Percentiles rank a stretch among this genome's conserved stretches.
These are phyloP conservation scores for Diachasma alloeum DNA, from an alignment of 1,140 invertebrate genomes.

Conservation along the genomic window DNA sequence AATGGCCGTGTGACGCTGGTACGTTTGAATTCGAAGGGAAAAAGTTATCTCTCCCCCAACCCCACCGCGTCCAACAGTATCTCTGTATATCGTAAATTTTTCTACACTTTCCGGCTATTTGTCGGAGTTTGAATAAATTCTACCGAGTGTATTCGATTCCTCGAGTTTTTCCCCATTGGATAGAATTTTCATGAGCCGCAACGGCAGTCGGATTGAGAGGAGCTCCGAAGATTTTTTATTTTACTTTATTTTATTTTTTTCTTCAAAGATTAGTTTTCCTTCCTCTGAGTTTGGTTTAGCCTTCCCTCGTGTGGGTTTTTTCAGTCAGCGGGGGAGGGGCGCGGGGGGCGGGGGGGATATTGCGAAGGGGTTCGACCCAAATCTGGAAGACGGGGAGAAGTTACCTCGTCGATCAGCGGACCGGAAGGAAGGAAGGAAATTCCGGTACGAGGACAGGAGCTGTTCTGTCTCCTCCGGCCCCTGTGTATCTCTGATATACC, in stretches of 20 bases:
- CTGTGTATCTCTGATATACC: conserved; percentile 28
- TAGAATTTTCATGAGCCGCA: conserved; percentile 31
- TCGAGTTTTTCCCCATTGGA: conserved; percentile 23
- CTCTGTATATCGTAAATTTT: conserved; percentile 32
- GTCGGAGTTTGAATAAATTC: conserved; percentile 33
- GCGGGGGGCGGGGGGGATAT: background rate
- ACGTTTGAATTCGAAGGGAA: conserved; percentile 14
- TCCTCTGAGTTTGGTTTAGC: background rate
- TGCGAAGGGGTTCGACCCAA: conserved; percentile 10
- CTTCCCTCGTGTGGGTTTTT: background rate
- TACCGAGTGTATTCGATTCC: conserved; percentile 31
- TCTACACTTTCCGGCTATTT: conserved; percentile 32
- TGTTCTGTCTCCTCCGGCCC: background rate
- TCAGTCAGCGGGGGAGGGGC: background rate
- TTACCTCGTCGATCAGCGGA: conserved; percentile 29
- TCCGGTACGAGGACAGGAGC: conserved; percentile 28
- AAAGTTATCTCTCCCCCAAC: conserved; percentile 23
- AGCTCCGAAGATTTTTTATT: background rate
- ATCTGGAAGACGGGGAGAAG: conserved; percentile 21
- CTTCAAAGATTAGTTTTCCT: background rate
- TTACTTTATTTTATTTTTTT: background rate
- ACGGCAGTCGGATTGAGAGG: conserved; percentile 13
- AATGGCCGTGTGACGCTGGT: conserved; percentile 19
- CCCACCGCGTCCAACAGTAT: background rate
- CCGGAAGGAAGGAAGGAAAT: conserved; percentile 28